Evolutionary conservation across 2,797 vertebrate species (phyloP).

Genomic region (Brotula barbata): DNA sequence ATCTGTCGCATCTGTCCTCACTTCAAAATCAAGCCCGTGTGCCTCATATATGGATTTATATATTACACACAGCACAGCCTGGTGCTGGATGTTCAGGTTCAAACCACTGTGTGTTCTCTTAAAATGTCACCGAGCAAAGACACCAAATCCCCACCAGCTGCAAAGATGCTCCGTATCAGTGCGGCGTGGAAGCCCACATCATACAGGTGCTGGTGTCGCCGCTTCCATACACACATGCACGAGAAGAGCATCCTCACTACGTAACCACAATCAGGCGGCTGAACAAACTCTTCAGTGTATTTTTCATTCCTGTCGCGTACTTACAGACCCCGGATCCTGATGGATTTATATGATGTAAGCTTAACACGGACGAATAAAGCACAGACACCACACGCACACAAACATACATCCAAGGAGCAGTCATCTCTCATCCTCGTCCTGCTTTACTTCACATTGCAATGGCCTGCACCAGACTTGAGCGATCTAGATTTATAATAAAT

Average conservation of each 20-base stretch:
- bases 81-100: too few species aligned
- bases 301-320: constrained; percentile 10
- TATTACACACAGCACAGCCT: too few species aligned
- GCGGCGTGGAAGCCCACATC: neutral
- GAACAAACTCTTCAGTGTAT: neutral
- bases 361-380: neutral
- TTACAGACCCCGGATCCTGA: constrained; percentile 2
- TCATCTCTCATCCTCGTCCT: neutral
- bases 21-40: too few species aligned
- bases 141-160: neutral
- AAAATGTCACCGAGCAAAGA: constrained; percentile 14
- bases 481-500: constrained; percentile 8
- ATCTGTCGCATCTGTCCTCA: too few species aligned
- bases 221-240: neutral
- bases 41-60: too few species aligned
- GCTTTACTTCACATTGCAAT: constrained; percentile 3
- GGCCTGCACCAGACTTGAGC: constrained; percentile 14
- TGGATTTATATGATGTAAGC: constrained; percentile 19
- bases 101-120: neutral
- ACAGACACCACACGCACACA: neutral
- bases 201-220: neutral
- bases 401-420: neutral
- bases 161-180: neutral
- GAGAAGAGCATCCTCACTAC: constrained; percentile 3
- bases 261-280: constrained; percentile 20